phyloP scores from a whole-genome alignment of 2,888 invertebrate species.

The Cryptosula pallasiana region DNA sequence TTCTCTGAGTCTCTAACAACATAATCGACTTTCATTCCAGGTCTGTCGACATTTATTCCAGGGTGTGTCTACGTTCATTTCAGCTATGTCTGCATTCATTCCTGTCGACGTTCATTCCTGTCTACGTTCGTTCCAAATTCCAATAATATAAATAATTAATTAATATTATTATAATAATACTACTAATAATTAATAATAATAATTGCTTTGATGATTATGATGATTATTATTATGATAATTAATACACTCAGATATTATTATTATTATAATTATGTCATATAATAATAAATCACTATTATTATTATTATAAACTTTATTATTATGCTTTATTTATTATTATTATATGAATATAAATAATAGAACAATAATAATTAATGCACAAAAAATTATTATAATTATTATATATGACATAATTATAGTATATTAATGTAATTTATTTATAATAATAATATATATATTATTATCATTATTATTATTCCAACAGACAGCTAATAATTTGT shows the following conservation, averaged over 20 bases:
- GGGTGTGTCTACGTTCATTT: no score
- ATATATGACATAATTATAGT: background rate
- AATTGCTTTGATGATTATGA: background rate
- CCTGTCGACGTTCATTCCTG: no score
- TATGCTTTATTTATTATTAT: background rate
- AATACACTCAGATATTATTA: background rate
- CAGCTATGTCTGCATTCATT: no score
- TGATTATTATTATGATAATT: background rate
- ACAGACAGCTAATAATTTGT: no score
- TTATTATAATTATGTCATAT: background rate
- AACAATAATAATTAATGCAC: no score
- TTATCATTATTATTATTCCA: no score
- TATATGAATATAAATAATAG: background rate
- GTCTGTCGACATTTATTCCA: no score
- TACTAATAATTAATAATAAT: background rate
- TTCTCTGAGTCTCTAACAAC: no score
- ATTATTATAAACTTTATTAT: background rate
- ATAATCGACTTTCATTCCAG: no score
- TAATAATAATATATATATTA: background rate
- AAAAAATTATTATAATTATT: background rate
- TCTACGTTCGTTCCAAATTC: no score
- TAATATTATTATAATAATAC: background rate
- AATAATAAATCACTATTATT: background rate
- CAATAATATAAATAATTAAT: background rate
- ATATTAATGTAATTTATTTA: background rate